phyloP scores from a whole-genome alignment of 1,140 invertebrate genomes.

The Drosophila malerkotliana region DNA sequence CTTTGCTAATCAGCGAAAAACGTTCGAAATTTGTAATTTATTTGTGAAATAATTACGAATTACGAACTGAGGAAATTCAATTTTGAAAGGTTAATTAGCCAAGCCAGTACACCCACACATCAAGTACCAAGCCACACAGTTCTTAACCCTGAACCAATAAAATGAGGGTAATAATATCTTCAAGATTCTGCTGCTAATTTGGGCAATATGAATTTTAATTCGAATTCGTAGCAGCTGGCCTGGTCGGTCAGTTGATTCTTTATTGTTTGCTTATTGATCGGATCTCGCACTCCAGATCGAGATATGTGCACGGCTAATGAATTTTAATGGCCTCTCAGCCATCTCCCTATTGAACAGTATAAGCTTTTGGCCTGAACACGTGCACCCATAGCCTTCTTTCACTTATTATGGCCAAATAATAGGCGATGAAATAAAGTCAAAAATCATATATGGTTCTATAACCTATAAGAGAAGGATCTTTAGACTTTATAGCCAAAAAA shows the following conservation, averaged over 20 bases:
- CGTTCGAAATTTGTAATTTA: conserved; percentile 49
- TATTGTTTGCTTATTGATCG: conserved; percentile 54
- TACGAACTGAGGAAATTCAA: conserved; percentile 28
- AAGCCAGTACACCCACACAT: conserved; percentile 17
- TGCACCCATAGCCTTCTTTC: conserved; percentile 7
- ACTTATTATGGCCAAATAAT: neutral
- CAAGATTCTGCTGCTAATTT: conserved; percentile 38
- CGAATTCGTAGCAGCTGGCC: conserved; percentile 17
- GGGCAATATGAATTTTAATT: conserved; percentile 45
- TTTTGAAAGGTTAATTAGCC: conserved; percentile 39
- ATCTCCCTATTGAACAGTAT: neutral
- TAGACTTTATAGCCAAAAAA: no score
- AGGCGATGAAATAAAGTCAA: neutral
- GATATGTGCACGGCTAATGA: conserved; percentile 50
- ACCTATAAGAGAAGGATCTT: neutral
- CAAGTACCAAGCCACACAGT: no score
- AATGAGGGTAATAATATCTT: neutral
- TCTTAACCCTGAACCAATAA: neutral
- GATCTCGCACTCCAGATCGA: conserved; percentile 40
- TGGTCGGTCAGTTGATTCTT: conserved; percentile 12
- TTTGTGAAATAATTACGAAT: conserved; percentile 20
- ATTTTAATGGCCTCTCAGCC: conserved; percentile 32
- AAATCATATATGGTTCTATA: neutral
- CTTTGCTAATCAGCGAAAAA: conserved; percentile 52
- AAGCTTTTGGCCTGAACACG: conserved; percentile 35